phyloP scores from a whole-genome alignment of 2,113 vertebrate species.

The Neopipo cinnamomea region DNA sequence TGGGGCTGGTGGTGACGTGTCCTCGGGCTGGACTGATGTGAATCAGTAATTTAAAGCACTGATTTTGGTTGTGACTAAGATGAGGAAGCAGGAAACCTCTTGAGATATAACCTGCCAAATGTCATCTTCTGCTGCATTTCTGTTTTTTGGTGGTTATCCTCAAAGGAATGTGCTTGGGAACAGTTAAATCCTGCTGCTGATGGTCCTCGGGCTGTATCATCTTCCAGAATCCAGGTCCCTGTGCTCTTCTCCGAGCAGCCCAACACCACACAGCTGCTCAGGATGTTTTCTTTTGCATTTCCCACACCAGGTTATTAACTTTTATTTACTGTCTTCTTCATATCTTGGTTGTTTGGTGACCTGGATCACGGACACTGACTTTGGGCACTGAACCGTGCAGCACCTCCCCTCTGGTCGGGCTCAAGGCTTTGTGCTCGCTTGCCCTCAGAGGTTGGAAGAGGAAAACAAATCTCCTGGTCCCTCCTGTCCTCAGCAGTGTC shows the following conservation, averaged over 20 bases:
- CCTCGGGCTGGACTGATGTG: neutral
- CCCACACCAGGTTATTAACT: neutral
- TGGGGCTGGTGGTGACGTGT: rapidly evolving
- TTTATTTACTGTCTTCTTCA: neutral
- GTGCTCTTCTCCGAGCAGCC: neutral
- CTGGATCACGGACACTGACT: neutral
- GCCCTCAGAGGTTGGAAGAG: neutral
- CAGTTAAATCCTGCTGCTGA: neutral
- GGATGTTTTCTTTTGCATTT: neutral
- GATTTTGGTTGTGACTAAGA: neutral
- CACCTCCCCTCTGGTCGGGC: rapidly evolving
- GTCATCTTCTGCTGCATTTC: neutral
- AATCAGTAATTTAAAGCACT: neutral
- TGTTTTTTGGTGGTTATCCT: neutral
- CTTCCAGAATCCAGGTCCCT: rapidly evolving
- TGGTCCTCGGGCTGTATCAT: neutral
- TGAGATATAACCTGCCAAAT: neutral
- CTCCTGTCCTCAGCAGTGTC: neutral
- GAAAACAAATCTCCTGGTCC: neutral
- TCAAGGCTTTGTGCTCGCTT: neutral
- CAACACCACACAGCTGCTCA: neutral
- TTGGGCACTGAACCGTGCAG: neutral
- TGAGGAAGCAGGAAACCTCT: neutral
- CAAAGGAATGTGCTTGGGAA: neutral
- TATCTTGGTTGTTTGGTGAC: neutral